Percentiles rank a stretch among this genome's conserved stretches.
Evolutionary conservation across 2,113 vertebrate species (phyloP).

Genomic region (Piprites chloris): DNA sequence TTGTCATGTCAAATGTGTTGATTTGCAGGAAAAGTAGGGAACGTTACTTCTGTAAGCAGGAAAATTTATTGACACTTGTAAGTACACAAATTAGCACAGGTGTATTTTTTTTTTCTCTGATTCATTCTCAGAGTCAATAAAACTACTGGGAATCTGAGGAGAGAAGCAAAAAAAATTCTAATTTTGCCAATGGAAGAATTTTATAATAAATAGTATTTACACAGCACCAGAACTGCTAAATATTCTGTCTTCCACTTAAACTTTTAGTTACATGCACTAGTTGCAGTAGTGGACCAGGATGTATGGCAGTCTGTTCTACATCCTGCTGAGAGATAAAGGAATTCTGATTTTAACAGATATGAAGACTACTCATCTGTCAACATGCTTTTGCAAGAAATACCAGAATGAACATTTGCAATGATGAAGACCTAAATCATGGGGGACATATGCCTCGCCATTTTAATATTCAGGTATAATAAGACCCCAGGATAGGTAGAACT

Average conservation of each 20-base stretch:
- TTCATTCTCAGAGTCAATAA: background rate
- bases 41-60: background rate
- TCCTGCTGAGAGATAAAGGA: background rate
- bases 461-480: background rate
- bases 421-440: background rate
- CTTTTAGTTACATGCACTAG: fast-evolving
- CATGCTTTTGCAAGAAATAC: background rate
- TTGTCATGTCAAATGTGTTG: background rate
- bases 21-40: background rate
- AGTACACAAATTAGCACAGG: background rate
- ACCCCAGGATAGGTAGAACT: background rate
- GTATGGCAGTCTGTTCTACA: background rate
- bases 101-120: background rate
- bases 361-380: background rate
- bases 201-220: background rate
- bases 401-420: background rate
- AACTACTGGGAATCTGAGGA: background rate
- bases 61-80: background rate
- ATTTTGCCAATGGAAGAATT: background rate
- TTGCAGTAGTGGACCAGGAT: background rate
- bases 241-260: background rate
- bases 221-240: background rate
- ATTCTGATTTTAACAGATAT: background rate
- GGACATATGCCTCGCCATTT: background rate
- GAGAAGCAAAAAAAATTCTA: background rate